phyloP scores from a whole-genome alignment of 2,888 invertebrate genomes.

The Drosophila infuscata region DNA sequence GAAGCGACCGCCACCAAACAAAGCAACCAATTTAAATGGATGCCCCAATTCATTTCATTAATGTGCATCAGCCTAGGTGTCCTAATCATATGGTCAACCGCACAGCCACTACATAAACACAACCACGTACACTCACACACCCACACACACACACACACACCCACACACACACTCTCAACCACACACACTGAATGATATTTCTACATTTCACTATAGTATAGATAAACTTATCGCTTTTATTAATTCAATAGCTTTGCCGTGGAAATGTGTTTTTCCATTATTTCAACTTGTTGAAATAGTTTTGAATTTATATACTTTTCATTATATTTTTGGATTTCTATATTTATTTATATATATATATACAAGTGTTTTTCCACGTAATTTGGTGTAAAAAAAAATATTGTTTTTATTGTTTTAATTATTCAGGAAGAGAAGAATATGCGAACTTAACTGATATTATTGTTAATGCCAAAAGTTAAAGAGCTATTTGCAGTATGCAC shows the following conservation, averaged over 20 bases:
- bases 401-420: background rate
- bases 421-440: background rate
- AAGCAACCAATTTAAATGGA: slow-evolving; percentile 31
- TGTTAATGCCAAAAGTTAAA: slow-evolving; percentile 8
- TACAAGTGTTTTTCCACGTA: background rate
- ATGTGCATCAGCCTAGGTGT: slow-evolving; percentile 33
- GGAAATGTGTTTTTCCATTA: background rate
- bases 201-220: background rate
- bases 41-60: slow-evolving; percentile 35
- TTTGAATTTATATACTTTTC: background rate
- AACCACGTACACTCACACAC: background rate
- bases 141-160: no score
- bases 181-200: background rate
- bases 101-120: slow-evolving; percentile 8
- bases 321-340: background rate
- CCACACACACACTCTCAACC: background rate
- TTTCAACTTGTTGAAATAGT: background rate
- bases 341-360: background rate
- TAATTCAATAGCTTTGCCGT: background rate
- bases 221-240: background rate
- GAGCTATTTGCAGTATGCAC: slow-evolving; percentile 12
- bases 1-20: slow-evolving; percentile 19
- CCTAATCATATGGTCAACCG: slow-evolving; percentile 49
- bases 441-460: slow-evolving; percentile 10
- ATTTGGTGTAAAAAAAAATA: no score